A percentile compares a stretch with the other conserved stretches of the same genome.
Conservation (phyloP, 2,797 vertebrate genomes). For the Eremophila alpestris region DNA sequence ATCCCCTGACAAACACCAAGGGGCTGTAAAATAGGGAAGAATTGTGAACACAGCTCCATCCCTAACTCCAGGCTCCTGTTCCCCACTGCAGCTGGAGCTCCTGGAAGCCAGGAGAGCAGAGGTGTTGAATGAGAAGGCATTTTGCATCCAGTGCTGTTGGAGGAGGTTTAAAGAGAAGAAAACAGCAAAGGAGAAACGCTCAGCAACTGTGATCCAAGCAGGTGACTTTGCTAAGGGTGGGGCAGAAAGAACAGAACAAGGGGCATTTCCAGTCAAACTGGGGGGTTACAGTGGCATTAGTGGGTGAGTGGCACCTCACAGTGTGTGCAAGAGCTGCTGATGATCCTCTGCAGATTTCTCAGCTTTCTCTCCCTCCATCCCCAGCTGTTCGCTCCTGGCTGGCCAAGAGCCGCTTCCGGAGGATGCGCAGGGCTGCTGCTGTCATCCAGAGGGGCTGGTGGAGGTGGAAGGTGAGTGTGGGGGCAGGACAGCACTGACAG, state of each 20-base stretch:
- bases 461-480: conserved; percentile 84
- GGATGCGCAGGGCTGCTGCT: conserved; percentile 79
- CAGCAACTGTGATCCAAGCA: conserved; percentile 89
- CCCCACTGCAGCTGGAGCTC: conserved; percentile 82
- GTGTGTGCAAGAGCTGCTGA: background rate
- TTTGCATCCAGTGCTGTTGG: conserved; percentile 91
- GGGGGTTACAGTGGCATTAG: background rate
- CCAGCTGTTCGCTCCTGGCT: conserved; percentile 88
- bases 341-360: background rate
- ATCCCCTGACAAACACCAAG: background rate
- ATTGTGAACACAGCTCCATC: background rate
- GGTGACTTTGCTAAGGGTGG: conserved; percentile 70
- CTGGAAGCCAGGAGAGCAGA: conserved; percentile 83
- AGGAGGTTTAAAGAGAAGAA: conserved; percentile 75
- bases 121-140: conserved; percentile 80
- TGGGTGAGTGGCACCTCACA: background rate
- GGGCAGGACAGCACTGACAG: background rate
- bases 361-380: background rate
- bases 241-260: background rate
- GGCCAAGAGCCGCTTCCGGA: conserved; percentile 79
- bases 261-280: background rate
- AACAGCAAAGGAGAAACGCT: conserved; percentile 61
- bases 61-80: background rate
- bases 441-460: conserved; percentile 86
- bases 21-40: background rate